Evolutionary conservation across 2,797 vertebrate species (phyloP).

Genomic region (Channa striata): DNA sequence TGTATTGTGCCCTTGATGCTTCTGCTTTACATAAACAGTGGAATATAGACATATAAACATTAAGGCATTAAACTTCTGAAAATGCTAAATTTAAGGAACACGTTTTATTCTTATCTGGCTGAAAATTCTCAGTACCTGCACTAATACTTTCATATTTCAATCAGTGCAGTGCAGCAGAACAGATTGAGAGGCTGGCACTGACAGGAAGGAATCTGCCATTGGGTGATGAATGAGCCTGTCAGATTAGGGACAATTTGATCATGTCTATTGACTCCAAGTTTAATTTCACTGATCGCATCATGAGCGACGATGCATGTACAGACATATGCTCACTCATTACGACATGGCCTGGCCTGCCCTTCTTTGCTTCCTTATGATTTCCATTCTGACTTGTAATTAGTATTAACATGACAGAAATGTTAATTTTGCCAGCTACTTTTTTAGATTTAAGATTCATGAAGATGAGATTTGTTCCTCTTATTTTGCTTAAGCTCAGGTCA

Average conservation of each 20-base stretch:
- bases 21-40: neutral
- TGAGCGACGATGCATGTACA: slow-evolving; percentile 59
- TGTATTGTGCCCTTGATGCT: slow-evolving; percentile 3
- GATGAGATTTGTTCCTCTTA: slow-evolving; percentile 21
- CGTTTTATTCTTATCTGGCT: slow-evolving; percentile 10
- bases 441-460: neutral
- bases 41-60: neutral
- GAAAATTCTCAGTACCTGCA: slow-evolving; percentile 30
- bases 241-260: slow-evolving; percentile 81
- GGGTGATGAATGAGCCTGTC: slow-evolving; percentile 84
- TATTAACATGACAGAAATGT: slow-evolving; percentile 12
- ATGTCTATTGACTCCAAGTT: slow-evolving; percentile 78
- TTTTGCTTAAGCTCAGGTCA: slow-evolving; percentile 15
- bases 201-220: slow-evolving; percentile 63
- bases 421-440: slow-evolving; percentile 3
- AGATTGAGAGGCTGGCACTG: slow-evolving; percentile 64
- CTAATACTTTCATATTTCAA: slow-evolving; percentile 56
- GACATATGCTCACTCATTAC: slow-evolving; percentile 71
- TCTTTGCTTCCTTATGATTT: slow-evolving; percentile 16
- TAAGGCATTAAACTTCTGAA: neutral
- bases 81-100: neutral
- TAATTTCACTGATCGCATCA: slow-evolving; percentile 80
- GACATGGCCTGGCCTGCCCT: slow-evolving; percentile 32
- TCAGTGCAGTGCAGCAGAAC: slow-evolving; percentile 67
- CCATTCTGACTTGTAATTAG: slow-evolving; percentile 34